Base-by-base conservation (phyloP, 1,140 invertebrate species). In the Cheumatopsyche charites region DNA sequence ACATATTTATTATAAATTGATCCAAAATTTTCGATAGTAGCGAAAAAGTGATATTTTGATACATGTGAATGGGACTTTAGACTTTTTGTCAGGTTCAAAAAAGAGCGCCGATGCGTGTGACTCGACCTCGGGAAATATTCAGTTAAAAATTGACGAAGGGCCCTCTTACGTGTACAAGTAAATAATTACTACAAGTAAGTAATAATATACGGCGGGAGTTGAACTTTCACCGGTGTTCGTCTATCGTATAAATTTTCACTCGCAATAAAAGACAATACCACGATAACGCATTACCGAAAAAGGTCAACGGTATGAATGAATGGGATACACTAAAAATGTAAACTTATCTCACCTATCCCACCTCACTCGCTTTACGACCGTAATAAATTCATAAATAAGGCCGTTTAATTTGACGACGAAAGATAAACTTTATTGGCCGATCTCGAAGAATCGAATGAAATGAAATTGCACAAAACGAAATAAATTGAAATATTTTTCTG, bases 111-210 rank as follows among this genome's bases (percentile, higher is more conserved):
- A 23, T 66, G 63, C 63, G 63, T 66, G 63, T 43, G 63, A 66
- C 63, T 23, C 63, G 63, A 66, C 43, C 63, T 66, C 63, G 41
- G 23, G 9, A 36, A 47, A 66, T 66, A 66, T 26, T 42, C 41
- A 66, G 36, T 66, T 47, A 66, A 66, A 19, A 47, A 36, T 36
- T 47, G 63, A 66, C 63, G 23, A 66, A 66, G 42, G 36, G 63
- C 63, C 63, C 42, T 47, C 63, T 41, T 58, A 42, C n/a, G n/a
- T n/a, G n/a, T n/a, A n/a, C n/a, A n/a, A n/a, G n/a, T 66, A 47
- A 66, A 66, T 66, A 66, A 66, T 66, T 66, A 42, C 43, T 11
- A n/a, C 42, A n/a, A 19, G 13, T n/a, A n/a, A n/a, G n/a, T 58
- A 3, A 58, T 58, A 58, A 58, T 58, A 19, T 26, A 58, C 55